phyloP scores from a whole-genome alignment of 2,113 vertebrate genomes.

The Corythoichthys haematopterus region DNA sequence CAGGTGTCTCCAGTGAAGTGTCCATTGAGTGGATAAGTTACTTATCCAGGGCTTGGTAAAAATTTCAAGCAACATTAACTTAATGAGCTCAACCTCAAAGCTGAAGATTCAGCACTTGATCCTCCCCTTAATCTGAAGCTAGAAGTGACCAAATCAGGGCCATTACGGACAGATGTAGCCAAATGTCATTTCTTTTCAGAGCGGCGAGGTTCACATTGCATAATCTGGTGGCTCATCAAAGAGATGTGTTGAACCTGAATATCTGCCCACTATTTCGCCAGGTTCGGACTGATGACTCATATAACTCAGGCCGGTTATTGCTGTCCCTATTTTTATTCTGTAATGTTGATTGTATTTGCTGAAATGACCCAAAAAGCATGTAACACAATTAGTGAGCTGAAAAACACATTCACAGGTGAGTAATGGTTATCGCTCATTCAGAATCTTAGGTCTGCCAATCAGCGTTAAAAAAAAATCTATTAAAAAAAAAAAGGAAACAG shows the following conservation, averaged over 20 bases:
- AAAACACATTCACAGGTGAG: not conserved
- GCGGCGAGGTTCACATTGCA: conserved; percentile 29
- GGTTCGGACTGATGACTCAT: conserved; percentile 26
- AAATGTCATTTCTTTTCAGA: conserved; percentile 26
- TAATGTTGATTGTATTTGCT: not conserved
- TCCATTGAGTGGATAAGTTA: not conserved
- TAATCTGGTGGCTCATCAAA: conserved; percentile 46
- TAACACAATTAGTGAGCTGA: not conserved
- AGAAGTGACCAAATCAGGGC: conserved; percentile 5
- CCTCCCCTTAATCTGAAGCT: conserved; percentile 13
- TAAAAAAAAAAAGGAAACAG: not conserved
- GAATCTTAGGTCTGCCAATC: too few relatives aligned
- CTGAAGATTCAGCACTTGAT: conserved; percentile 12
- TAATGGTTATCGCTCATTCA: not conserved
- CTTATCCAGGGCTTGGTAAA: not conserved
- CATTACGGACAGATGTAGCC: conserved; percentile 24
- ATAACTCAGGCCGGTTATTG: conserved; percentile 30
- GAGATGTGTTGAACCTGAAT: conserved; percentile 11
- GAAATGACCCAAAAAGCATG: not conserved
- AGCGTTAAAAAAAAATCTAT: conserved; percentile 2
- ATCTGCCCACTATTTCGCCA: conserved; percentile 18
- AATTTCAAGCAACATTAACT: conserved; percentile 1
- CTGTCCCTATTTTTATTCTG: conserved; percentile 14
- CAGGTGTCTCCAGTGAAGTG: not conserved
- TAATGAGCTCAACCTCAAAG: conserved; percentile 4